phyloP scores from a whole-genome alignment of 2,113 vertebrate genomes.

The Athene cunicularia region DNA sequence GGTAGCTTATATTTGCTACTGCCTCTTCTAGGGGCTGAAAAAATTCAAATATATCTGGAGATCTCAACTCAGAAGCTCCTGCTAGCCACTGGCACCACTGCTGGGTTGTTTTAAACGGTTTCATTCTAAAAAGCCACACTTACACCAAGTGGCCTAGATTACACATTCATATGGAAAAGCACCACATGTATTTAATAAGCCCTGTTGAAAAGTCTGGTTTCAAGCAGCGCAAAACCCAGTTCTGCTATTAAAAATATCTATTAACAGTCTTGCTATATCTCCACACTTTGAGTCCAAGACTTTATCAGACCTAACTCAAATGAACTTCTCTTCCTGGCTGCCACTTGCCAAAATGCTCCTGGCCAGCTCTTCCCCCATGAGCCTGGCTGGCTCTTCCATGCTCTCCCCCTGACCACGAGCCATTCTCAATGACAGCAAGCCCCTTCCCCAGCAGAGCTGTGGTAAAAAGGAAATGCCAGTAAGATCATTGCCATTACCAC shows the following conservation, averaged over 20 bases:
- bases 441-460: slow-evolving; percentile 28
- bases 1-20: not conserved
- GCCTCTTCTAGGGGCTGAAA: not conserved
- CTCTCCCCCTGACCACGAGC: not conserved
- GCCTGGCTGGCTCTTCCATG: not conserved
- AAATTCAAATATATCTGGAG: not conserved
- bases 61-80: not conserved
- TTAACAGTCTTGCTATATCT: not conserved
- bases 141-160: not conserved
- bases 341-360: slow-evolving; percentile 47
- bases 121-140: not conserved
- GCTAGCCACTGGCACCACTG: not conserved
- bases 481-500: slow-evolving; percentile 51
- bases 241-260: slow-evolving; percentile 14
- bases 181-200: not conserved
- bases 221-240: not conserved
- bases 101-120: not conserved
- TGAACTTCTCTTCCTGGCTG: slow-evolving; percentile 46
- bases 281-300: not conserved
- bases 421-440: slow-evolving; percentile 34
- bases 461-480: not conserved
- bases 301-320: slow-evolving; percentile 47
- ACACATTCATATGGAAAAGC: slow-evolving; percentile 13
- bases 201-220: slow-evolving; percentile 29
- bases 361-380: not conserved